Conservation (phyloP, 2,888 invertebrate genomes). For the Melitaea athalia region DNA sequence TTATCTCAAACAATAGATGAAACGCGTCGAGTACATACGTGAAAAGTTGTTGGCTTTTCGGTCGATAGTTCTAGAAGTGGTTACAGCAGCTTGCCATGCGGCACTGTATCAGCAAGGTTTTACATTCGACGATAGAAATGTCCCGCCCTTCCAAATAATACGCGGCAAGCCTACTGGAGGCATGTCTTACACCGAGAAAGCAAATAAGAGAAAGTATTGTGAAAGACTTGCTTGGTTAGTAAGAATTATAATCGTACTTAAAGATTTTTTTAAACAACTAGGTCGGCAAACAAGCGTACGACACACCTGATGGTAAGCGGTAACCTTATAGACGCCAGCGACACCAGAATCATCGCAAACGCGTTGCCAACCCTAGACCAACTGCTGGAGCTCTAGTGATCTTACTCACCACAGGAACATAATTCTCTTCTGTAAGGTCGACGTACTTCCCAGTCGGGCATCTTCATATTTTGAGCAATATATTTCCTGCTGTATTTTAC, state of each 20-base stretch:
- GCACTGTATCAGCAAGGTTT: slow-evolving; percentile 90
- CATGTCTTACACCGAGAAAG: slow-evolving; percentile 94
- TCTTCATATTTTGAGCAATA: too few relatives aligned
- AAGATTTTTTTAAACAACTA: too few relatives aligned
- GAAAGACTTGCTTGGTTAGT: slow-evolving; percentile 88
- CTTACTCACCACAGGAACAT: too few relatives aligned
- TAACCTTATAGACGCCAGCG: too few relatives aligned
- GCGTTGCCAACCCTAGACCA: too few relatives aligned
- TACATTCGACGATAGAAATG: slow-evolving; percentile 87
- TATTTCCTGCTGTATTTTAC: too few relatives aligned
- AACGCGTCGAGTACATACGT: slow-evolving; percentile 63
- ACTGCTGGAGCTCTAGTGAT: too few relatives aligned
- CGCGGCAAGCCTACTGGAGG: slow-evolving; percentile 85
- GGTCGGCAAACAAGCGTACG: too few relatives aligned
- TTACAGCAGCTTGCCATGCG: slow-evolving; percentile 86
- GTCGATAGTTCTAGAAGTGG: slow-evolving; percentile 66
- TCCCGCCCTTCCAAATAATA: slow-evolving; percentile 73
- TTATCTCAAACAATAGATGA: slow-evolving; percentile 68
- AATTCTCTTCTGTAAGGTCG: too few relatives aligned
- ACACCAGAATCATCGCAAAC: too few relatives aligned
- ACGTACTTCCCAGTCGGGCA: too few relatives aligned
- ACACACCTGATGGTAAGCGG: too few relatives aligned
- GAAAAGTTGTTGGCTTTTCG: slow-evolving; percentile 65
- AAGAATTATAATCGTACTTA: not conserved
- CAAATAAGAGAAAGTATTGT: slow-evolving; percentile 91